Evolutionary conservation across 2,888 invertebrate species (phyloP), one percentile per base, ranked within the genome.

Genomic region (Cheilosia variabilis): DNA sequence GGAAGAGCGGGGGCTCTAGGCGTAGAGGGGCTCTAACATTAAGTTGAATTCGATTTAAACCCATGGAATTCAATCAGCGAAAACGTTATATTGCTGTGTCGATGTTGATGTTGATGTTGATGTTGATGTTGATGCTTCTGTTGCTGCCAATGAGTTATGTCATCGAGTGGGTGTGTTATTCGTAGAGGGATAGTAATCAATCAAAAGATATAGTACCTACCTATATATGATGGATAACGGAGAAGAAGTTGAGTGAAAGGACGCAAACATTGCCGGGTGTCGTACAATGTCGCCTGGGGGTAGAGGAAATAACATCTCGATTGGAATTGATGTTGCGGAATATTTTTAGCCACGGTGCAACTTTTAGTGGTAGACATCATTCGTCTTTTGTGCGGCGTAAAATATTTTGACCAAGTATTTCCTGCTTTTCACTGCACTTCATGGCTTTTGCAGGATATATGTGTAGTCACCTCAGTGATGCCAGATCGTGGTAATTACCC

Each of bases 51-150:
- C n/a, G 47, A 47, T 47, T 47, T 47, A 9, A 47, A 17, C 9
- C 17, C 47, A 47, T 65, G 65, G 65, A 65, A 65, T 65, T 65
- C 55, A 68, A 68, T 68, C 55, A 55, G 24, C 17, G 17, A 47
- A 47, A 19, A 47, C n/a, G 9, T 47, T 45, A 19, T 45, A 45
- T 17, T 19, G 17, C 19, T 17, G 19, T 19, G 47, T 9, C 19
- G 19, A 47, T 47, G 47, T 4, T 17, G 45, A n/a, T 43, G 43
- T 13, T n/a, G 19, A 47, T 47, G 47, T 4, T 17, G 45, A n/a
- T 43, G 43, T 13, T n/a, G 15, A 15, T 45, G 4, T 15, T 45
- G 45, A 9, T 47, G 47, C 7, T 47, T 47, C 19, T 17, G 47
- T 9, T 47, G 19, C 9, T 19, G 19, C 17, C 45, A 45, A 17